Evolutionary conservation across 1,140 invertebrate genomes (phyloP), one percentile per base, ranked within the genome.

Genomic region (Orius laevigatus): DNA sequence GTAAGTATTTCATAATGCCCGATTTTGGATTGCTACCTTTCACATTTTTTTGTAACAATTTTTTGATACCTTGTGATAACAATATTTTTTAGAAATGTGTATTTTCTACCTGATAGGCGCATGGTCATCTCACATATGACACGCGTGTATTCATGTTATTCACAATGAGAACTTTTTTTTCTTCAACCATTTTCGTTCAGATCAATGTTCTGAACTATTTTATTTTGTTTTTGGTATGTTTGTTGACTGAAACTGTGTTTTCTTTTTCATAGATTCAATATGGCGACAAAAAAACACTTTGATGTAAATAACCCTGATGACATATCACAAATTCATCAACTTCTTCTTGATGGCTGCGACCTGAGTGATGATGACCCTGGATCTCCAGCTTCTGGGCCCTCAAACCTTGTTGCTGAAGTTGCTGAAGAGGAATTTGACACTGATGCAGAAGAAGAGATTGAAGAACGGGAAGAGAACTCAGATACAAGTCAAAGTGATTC

Each of bases 251-350:
- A 47, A 47, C 46, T 49, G 34, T 49, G 14, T 49, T 49, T 49
- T 36, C 34, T 47, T 47, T 35, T 36, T 36, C 34, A 34, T 34
- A 47, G 46, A 16, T 15, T 34, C 31, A 40, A 50, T 31, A 50
- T 50, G 42, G 42, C 41, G 32, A 35, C 42, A 20, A 46, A 45
- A 46, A 50, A 45, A 50, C 42, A 5, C 39, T 50, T 50, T 35
- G 49, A 46, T 50, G 6, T 50, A 8, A 50, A 50, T 50, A 50
- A 50, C 5, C 41, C 49, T 50, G 49, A 50, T 46, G 49, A 50
- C 42, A 43, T 50, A 9, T 2, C 25, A 5, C 39, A 43, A 50
- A 50, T 50, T 43, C 48, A 50, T 50, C 39, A 50, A 50, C 41
- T 50, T 50, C 42, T 50, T 34, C 35, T 50, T 50, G 49, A 50